Evolutionary conservation across 2,888 invertebrate species (phyloP).

Genomic region (Amphipoea oculea): DNA sequence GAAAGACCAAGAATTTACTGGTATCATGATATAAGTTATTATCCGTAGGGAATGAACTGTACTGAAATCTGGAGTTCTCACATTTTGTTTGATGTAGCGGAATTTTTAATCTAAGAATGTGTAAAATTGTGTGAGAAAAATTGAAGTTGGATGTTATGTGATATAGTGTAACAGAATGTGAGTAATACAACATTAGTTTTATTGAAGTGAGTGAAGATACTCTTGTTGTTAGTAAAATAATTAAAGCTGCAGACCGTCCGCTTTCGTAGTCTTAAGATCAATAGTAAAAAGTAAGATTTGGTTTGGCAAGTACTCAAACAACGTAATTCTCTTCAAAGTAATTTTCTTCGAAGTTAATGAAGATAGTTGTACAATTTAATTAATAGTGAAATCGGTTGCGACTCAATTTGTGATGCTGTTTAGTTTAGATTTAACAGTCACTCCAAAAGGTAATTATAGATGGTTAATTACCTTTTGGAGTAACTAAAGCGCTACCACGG

Average conservation of each 20-base stretch:
- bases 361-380: constrained; percentile 33
- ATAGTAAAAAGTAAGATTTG: constrained; percentile 13
- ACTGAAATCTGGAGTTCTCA: constrained; percentile 47
- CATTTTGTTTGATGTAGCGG: constrained; percentile 26
- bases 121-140: constrained; percentile 25
- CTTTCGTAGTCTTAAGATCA: constrained; percentile 25
- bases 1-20: constrained; percentile 44
- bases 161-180: constrained; percentile 1
- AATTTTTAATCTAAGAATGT: constrained; percentile 17
- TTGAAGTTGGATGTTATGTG: background rate
- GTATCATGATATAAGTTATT: constrained; percentile 26
- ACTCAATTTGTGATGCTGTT: constrained; percentile 23
- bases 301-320: constrained; percentile 3
- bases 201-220: background rate
- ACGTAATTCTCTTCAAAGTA: background rate
- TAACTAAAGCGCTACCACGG: background rate
- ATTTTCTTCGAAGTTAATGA: constrained; percentile 38
- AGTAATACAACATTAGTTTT: constrained; percentile 14
- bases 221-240: background rate
- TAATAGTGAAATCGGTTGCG: constrained; percentile 14
- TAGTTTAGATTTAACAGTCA: constrained; percentile 26
- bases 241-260: background rate
- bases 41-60: constrained; percentile 32
- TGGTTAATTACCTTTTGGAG: background rate
- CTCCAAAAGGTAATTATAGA: constrained; percentile 32